Conservation (phyloP, 2,888 invertebrate species). For the Spisula solida region DNA sequence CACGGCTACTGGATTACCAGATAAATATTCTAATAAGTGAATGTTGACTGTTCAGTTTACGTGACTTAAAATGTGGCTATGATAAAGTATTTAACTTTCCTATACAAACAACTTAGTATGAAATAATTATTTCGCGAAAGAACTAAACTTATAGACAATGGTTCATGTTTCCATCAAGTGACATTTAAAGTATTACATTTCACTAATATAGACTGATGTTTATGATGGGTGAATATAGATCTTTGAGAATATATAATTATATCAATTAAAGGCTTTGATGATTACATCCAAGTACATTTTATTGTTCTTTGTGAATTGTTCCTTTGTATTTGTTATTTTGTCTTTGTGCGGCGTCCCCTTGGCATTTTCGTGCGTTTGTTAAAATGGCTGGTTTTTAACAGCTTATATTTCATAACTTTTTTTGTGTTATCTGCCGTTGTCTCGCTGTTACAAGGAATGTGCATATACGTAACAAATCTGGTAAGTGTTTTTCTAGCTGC, state of each 20-base stretch:
- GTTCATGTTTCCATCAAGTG: neutral
- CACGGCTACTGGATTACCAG: conserved; percentile 46
- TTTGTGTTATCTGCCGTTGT: conserved; percentile 22
- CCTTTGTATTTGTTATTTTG: conserved; percentile 6
- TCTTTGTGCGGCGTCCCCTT: neutral
- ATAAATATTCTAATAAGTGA: conserved; percentile 26
- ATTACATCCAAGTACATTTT: neutral
- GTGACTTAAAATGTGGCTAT: conserved; percentile 2
- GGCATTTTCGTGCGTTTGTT: conserved; percentile 29
- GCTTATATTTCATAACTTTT: conserved; percentile 13
- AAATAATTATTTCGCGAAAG: neutral
- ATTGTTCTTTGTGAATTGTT: conserved; percentile 7
- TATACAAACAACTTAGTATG: neutral
- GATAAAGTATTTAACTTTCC: conserved; percentile 9
- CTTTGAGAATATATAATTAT: conserved; percentile 7
- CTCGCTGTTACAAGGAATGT: conserved; percentile 37
- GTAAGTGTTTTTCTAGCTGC: conserved; percentile 48
- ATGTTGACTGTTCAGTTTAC: conserved; percentile 47
- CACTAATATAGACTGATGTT: neutral
- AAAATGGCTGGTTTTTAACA: conserved; percentile 19
- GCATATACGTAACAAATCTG: conserved; percentile 42
- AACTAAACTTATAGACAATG: neutral
- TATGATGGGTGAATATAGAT: conserved; percentile 17
- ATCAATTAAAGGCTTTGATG: conserved; percentile 21
- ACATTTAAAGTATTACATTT: neutral